phyloP scores from a whole-genome alignment of 2,113 vertebrate species.

The Cryptotis parvus region DNA sequence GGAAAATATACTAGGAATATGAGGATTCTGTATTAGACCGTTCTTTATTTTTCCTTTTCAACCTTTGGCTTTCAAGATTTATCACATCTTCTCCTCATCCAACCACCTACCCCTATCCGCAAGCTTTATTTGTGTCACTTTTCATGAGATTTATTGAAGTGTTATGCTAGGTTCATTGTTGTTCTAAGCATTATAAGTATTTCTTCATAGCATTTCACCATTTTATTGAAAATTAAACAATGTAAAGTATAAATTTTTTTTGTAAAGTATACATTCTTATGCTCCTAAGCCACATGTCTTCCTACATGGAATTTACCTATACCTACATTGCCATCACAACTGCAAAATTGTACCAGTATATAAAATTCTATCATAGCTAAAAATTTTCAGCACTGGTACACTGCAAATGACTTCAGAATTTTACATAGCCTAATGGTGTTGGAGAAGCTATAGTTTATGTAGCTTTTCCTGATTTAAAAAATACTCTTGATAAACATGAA shows the following conservation, averaged over 20 bases:
- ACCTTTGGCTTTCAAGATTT: not conserved
- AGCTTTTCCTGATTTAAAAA: not conserved
- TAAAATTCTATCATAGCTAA: not conserved
- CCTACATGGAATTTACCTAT: not conserved
- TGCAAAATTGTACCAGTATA: not conserved
- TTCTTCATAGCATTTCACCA: not conserved
- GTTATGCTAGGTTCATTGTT: not conserved
- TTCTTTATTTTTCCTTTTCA: not conserved
- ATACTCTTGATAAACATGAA: not conserved
- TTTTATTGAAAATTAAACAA: not conserved
- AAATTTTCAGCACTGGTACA: not conserved
- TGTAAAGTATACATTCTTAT: constrained; percentile 32
- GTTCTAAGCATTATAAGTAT: not conserved
- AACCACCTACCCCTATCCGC: too few species aligned
- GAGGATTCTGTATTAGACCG: not conserved
- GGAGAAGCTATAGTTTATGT: not conserved
- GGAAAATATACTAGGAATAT: not conserved
- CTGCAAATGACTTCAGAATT: not conserved
- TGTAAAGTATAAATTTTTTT: constrained; percentile 37
- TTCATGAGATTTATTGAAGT: constrained; percentile 17
- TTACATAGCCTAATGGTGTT: not conserved
- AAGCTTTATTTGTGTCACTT: not conserved
- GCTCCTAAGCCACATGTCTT: not conserved
- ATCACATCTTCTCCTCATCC: not conserved
- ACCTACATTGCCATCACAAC: not conserved